Evolutionary conservation across 2,888 invertebrate genomes (phyloP), one percentile per base, ranked within the genome.

Genomic region (Phania funesta): DNA sequence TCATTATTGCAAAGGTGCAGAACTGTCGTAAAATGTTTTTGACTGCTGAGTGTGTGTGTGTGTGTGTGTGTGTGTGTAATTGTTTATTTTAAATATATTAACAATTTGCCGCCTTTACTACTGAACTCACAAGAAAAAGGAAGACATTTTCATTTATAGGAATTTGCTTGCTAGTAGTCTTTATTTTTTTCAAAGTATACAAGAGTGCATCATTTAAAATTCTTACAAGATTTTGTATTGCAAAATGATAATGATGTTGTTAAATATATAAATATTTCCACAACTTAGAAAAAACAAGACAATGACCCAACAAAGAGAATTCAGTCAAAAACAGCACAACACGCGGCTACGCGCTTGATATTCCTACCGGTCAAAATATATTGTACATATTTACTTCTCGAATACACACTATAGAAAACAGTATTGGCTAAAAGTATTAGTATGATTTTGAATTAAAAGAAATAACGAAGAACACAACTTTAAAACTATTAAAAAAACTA

Each of bases 231-330:
- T 60, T 44, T 58, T 52, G 16, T 60, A 60, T 62, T 44, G 50
- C 64, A 32, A 64, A 56, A 48, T 48, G 56, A 32, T 74, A 54
- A 44, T 50, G 64, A 48, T 64, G 65, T 18, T 62, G 70, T 41
- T 48, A 48, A 71, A 78, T 58, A 22, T 65, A 71, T 48, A 64
- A 70, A 77, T 56, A 77, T 62, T 71, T 71, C 64, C 70, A 78
- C 70, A 62, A 38, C 64, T 60, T 68, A 76, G 68, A 76, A 67
- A 26, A 54, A 13, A 22, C 13, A 20, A 65, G 24, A 76, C 32
- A 76, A 65, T 65, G 64, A 62, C 20, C 68, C 48, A 79, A 78
- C 74, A 82, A 78, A 78, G 73, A 70, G 20, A 78, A 65, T 29
- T 60, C 29, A 56, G 54, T 54, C 29, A 44, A 38, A 18, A 32